These are phyloP conservation scores for cattle (Bos taurus) DNA, from an alignment of 2,113 vertebrate species.

Conservation along the genomic window ARS-UCD2.0 NC_037333.1:61364001-61364500, in stretches of 20 bases:
- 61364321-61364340: background rate
- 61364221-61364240: background rate
- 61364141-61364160: background rate
- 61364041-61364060: background rate
- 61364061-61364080: background rate
- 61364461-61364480: background rate
- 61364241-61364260: background rate
- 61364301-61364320: background rate
- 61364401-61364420: background rate
- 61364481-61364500: background rate
- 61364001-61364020: background rate
- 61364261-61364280: fast-evolving
- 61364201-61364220: background rate
- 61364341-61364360: background rate
- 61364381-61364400: background rate
- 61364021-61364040: background rate
- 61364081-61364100: background rate
- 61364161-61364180: background rate
- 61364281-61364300: background rate
- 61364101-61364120: fast-evolving
- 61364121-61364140: fast-evolving
- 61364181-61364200: background rate
- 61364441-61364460: background rate
- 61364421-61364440: background rate
- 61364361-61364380: background rate